Base-by-base conservation (phyloP, 2,888 invertebrate species). In the Sclerodermus sp. region DNA sequence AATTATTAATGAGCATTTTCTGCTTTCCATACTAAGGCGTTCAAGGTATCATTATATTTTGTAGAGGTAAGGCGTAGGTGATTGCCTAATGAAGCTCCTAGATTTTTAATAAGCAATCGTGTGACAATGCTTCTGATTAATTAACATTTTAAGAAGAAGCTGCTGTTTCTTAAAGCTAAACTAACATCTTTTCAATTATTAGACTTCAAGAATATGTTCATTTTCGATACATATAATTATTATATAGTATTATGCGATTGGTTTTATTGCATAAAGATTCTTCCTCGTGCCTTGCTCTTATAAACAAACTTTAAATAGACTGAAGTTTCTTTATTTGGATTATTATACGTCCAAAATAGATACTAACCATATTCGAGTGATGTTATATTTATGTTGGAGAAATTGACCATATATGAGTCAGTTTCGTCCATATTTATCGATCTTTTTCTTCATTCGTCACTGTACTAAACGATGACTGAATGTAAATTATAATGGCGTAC, bases 401-500 rank as follows among this genome's bases (percentile, higher is more conserved):
- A 23, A 23, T 23, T 23, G 23, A 3, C 23, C 23, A 1, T 9
- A 12, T 14, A 17, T 3, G 15, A 23, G 34, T n/a, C 37, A 15
- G 4, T 17, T 3, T 3, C 23, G 23, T 8, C 3, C 23, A 23
- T 14, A 13, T 14, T 12, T 34, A 34, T 34, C 12, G 34, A 34
- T 12, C 30, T 41, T 13, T 30, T 34, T 32, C 15, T 31, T 41
- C 41, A 17, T 41, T 39, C 15, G 15, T 30, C 32, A 10, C 1
- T 16, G 18, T 40, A 16, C 23, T 36, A 41, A 39, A 38, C 39
- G 41, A 49, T 52, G 46, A 44, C 44, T 14, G 18, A 47, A 52
- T 52, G 42, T 34, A 52, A 52, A 49, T 52, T 42, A 30, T 17
- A 31, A 37, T 41, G 23, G 29, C n/a, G 32, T 16, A 37, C 12